A percentile compares a stretch with the other conserved stretches of the same genome.
Conservation (phyloP, 2,888 invertebrate species). For the Seira musarum region DNA sequence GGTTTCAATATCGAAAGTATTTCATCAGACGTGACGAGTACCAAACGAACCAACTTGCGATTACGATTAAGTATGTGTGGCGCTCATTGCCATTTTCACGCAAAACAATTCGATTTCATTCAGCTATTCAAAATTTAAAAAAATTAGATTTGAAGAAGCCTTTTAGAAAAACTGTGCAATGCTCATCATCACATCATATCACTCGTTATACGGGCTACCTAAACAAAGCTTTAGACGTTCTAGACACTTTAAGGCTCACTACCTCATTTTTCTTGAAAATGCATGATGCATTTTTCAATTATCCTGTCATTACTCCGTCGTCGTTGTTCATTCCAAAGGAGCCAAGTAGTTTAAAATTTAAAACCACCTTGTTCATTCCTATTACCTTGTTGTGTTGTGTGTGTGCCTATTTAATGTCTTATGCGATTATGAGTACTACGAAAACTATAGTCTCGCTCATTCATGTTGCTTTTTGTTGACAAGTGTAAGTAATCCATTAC, state of each 20-base stretch:
- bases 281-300: conserved; percentile 36
- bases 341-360: conserved; percentile 18
- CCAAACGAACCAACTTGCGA: neutral
- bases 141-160: neutral
- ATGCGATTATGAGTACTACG: neutral
- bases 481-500: conserved; percentile 55
- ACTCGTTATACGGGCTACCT: too few relatives aligned
- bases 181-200: too few relatives aligned
- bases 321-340: conserved; percentile 32
- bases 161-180: too few relatives aligned
- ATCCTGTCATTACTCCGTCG: conserved; percentile 45
- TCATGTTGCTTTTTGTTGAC: conserved; percentile 36
- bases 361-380: conserved; percentile 38
- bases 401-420: neutral
- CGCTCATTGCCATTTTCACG: neutral
- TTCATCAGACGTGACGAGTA: neutral
- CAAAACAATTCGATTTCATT: neutral
- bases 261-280: conserved; percentile 17
- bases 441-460: neutral
- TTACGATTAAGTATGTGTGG: too few relatives aligned
- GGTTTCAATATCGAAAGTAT: conserved; percentile 27
- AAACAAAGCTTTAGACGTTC: too few relatives aligned
- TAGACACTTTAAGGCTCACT: too few relatives aligned
- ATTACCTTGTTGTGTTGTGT: conserved; percentile 11
- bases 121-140: neutral